A percentile compares a stretch with the other conserved stretches of the same genome.
Evolutionary conservation across 2,113 vertebrate genomes (phyloP).

Genomic region (Dendropsophus ebraccatus): DNA sequence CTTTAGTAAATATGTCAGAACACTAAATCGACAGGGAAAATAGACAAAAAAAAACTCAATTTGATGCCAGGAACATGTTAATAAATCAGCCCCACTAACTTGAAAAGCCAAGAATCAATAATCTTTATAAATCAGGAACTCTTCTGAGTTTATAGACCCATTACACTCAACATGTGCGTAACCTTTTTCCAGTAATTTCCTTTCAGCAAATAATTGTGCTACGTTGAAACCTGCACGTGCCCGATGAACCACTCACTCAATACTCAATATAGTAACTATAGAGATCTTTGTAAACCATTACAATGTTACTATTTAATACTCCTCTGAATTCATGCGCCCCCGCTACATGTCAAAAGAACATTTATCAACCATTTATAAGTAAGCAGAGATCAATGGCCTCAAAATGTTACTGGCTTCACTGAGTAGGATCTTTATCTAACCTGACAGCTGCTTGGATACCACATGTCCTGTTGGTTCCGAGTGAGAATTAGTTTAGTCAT

Average conservation of each 20-base stretch:
- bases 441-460: constrained; percentile 47
- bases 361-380: constrained; percentile 46
- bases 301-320: background rate
- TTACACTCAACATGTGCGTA: background rate
- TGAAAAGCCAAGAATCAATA: background rate
- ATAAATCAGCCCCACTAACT: too few species aligned
- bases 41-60: too few species aligned
- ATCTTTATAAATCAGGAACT: background rate
- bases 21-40: too few species aligned
- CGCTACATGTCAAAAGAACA: constrained; percentile 18
- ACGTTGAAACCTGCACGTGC: background rate
- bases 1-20: too few species aligned
- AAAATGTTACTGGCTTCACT: constrained; percentile 44
- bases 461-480: constrained; percentile 19
- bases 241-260: background rate
- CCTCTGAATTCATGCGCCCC: background rate
- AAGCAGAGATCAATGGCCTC: constrained; percentile 34
- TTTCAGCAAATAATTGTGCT: background rate
- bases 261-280: background rate
- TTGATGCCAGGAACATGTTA: too few species aligned
- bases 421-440: constrained; percentile 44
- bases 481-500: constrained; percentile 32
- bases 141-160: too few species aligned
- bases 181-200: background rate
- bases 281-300: constrained; percentile 21